Evolutionary conservation across 2,888 invertebrate genomes (phyloP).

Genomic region (Dryobota labecula): DNA sequence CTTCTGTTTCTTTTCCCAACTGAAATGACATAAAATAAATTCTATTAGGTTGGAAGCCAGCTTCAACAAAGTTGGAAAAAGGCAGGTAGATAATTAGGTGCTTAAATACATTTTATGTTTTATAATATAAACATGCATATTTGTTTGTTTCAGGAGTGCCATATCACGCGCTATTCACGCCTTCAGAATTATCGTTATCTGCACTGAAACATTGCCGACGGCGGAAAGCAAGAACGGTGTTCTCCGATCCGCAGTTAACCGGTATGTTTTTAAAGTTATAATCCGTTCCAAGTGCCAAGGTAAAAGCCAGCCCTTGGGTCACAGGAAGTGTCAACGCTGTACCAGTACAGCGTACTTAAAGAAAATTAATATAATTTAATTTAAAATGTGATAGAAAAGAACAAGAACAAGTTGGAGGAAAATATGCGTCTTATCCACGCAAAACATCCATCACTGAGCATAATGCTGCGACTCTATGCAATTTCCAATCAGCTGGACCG

Average conservation of each 20-base stretch:
- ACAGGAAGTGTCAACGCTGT: too few relatives aligned
- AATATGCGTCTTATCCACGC: too few relatives aligned
- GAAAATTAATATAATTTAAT: too few relatives aligned
- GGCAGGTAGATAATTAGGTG: not conserved
- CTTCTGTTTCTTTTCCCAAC: not conserved
- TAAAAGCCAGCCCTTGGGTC: too few relatives aligned
- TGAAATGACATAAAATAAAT: not conserved
- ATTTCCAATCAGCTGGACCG: too few relatives aligned
- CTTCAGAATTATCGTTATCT: constrained; percentile 92
- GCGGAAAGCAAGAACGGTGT: constrained; percentile 98
- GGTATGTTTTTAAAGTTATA: constrained; percentile 68
- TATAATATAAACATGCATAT: not conserved
- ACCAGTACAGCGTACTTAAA: too few relatives aligned
- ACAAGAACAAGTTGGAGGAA: too few relatives aligned
- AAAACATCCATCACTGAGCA: too few relatives aligned
- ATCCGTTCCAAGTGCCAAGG: too few relatives aligned
- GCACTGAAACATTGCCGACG: constrained; percentile 98
- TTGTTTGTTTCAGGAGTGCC: constrained; percentile 88
- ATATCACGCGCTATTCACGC: constrained; percentile 92
- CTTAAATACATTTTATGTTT: not conserved
- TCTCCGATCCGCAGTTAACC: constrained; percentile 94
- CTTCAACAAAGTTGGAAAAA: not conserved
- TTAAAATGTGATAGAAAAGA: too few relatives aligned
- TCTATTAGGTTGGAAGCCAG: not conserved
- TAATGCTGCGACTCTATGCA: too few relatives aligned